Percentiles rank a stretch among this genome's conserved stretches.
These are phyloP conservation scores for Musca vetustissima DNA, from an alignment of 1,140 invertebrate genomes.

Conservation along the genomic window DNA sequence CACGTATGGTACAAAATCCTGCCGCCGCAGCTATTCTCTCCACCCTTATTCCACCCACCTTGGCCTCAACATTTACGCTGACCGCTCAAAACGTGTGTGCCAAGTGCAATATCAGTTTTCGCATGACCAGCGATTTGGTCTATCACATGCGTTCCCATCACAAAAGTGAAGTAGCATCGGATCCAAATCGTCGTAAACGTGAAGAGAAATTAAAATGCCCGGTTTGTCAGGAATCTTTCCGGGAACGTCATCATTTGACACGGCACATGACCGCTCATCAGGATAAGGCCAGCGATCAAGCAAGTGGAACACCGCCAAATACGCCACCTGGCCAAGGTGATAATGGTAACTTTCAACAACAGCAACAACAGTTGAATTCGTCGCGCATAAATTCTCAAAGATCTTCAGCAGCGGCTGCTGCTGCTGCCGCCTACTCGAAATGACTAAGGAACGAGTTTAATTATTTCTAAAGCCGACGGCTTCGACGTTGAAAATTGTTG, in stretches of 20 bases:
- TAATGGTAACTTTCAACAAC: conserved; percentile 45
- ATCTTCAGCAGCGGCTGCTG: conserved; percentile 31
- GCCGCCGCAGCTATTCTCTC: conserved; percentile 71
- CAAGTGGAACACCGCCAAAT: conserved; percentile 27
- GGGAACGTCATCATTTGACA: conserved; percentile 94
- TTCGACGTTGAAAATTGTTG: not conserved
- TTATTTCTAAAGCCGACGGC: conserved; percentile 44
- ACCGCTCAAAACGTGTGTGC: conserved; percentile 96
- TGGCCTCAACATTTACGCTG: conserved; percentile 78
- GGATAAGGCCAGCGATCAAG: conserved; percentile 63
- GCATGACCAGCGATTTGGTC: conserved; percentile 97
- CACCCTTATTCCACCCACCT: conserved; percentile 78
- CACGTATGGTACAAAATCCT: conserved; percentile 60
- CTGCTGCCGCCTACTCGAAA: conserved; percentile 35
- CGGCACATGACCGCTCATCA: conserved; percentile 83
- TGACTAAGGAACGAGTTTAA: conserved; percentile 54
- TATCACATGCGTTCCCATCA: conserved; percentile 97
- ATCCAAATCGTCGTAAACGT: conserved; percentile 74
- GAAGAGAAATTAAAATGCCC: conserved; percentile 91
- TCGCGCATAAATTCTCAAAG: not conserved
- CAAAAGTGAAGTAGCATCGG: conserved; percentile 74
- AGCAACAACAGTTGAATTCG: conserved; percentile 23
- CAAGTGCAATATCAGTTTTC: conserved; percentile 95
- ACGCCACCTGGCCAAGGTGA: not conserved
- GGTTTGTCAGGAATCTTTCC: conserved; percentile 93